Evolutionary conservation across 2,797 vertebrate species (phyloP), one percentile per base, ranked within the genome.

Genomic region (Amphiprion clarkii): DNA sequence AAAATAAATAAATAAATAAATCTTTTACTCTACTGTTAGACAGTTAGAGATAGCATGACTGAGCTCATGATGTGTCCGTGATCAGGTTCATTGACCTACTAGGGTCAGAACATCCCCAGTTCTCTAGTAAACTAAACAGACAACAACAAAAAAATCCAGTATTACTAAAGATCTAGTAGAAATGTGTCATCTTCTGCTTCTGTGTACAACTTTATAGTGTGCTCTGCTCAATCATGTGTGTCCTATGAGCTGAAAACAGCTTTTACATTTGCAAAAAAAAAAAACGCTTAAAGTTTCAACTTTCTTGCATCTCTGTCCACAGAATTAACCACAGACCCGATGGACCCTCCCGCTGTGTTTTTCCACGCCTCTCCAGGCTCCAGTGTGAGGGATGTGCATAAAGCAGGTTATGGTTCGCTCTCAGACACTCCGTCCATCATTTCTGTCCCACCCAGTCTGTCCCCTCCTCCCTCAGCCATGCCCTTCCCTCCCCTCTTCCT

Each of bases 361-460:
- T 92, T 92, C 76, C 87, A 89, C 3, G 40, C 87, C 64, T 89
- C 89, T 11, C 67, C 58, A 5, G 75, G 68, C 71, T 85, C 83
- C 69, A 71, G 86, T 2, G 44, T 68, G 69, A 93, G 91, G 89
- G 87, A 89, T 11, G 52, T 86, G 61, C 81, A 52, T 27, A 83
- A 69, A 59, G 72, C 73, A 3, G 94, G 93, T 77, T 96, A 96
- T 42, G 91, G 95, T 60, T 96, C 95, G 63, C 92, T 86, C 23
- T 95, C 93, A n/a, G 87, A 94, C 84, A 94, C 96, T 82, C 95
- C 95, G 5, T 94, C 95, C 90, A 94, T 95, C 92, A 96, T 97
- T 95, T 95, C 95, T 67, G 92, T 92, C 74, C 95, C 96, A 67
- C 96, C 96, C 87, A 78, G 92, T 79, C 83, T 95, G 85, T 95